Evolutionary conservation across 2,797 vertebrate genomes (phyloP).

Genomic region (Sebastes aleutianus): DNA sequence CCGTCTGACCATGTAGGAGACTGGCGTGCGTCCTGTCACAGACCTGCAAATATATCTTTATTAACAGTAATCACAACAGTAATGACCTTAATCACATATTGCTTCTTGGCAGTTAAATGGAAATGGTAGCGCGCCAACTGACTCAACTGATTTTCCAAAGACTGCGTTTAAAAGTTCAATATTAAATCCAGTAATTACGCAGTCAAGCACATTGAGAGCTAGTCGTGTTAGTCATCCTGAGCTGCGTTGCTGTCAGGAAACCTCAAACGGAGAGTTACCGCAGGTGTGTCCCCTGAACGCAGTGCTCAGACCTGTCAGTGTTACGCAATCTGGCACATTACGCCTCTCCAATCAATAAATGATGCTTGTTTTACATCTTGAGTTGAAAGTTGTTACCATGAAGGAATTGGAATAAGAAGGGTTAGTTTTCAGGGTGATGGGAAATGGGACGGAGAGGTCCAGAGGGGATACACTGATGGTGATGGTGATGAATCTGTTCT

Average conservation of each 20-base stretch:
- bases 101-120: background rate
- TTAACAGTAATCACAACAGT: background rate
- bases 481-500: slow-evolving; percentile 43
- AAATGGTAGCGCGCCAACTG: slow-evolving; percentile 10
- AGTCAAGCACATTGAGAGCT: slow-evolving; percentile 16
- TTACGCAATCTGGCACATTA: slow-evolving; percentile 27
- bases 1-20: background rate
- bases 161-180: background rate
- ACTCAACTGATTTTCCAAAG: slow-evolving; percentile 1
- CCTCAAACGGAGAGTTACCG: background rate
- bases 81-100: background rate
- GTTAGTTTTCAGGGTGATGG: slow-evolving; percentile 20
- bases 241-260: slow-evolving; percentile 3
- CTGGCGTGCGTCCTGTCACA: background rate
- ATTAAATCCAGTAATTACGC: slow-evolving; percentile 23
- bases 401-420: slow-evolving; percentile 12
- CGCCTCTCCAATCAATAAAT: background rate
- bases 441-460: slow-evolving; percentile 23
- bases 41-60: background rate
- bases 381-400: background rate
- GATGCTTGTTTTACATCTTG: background rate
- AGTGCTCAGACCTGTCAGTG: slow-evolving; percentile 49
- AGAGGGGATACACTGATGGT: slow-evolving; percentile 14
- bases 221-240: slow-evolving; percentile 6
- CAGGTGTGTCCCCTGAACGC: slow-evolving; percentile 50